Evolutionary conservation across 2,888 invertebrate species (phyloP), one percentile per base, ranked within the genome.

Genomic region (Himalopsyche kuldschensis): DNA sequence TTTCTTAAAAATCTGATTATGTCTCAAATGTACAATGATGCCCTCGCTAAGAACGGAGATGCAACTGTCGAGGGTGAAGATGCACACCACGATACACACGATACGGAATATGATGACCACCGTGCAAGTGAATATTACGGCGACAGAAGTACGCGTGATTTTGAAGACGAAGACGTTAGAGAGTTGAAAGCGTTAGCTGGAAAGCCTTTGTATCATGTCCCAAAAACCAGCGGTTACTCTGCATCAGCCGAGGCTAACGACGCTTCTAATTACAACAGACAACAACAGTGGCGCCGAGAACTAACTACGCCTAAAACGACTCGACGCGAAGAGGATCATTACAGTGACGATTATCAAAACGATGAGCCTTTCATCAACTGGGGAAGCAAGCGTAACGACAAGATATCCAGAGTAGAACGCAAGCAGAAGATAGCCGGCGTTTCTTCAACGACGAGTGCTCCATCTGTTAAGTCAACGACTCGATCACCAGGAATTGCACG

Each of bases 1-100:
- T 94, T 95, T 88, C 90, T 95, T 82, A 93, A 94, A 87, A 95
- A 95, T 88, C 90, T 94, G 85, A 94, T 94, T 87, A 91, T 94
- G 86, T 93, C 94, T 1, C 94, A 94, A 89, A 93, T 93, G 92
- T 93, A 93, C 87, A 93, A 93, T 88, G 93, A 93, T 87, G 92
- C 92, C 84, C 90, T 91, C 86, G 89, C 90, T 84, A 91, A 92
- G 89, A 91, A 85, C 90, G 91, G 87, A 88, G 91, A 86, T 89
- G 89, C 87, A 88, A 90, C 87, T 90, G 90, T 86, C 90, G 91
- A 80, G 90, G 91, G 77, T 24, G 32, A 30, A 4, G 75, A 48
- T 0, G 47, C 47, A 30, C 63, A 87, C 78, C 55, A 63, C 17
- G 79, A 78, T 75, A 79, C 79, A 10, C 82, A 86, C 10, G 46